phyloP scores from a whole-genome alignment of 2,888 invertebrate species.

The Leucania comma region DNA sequence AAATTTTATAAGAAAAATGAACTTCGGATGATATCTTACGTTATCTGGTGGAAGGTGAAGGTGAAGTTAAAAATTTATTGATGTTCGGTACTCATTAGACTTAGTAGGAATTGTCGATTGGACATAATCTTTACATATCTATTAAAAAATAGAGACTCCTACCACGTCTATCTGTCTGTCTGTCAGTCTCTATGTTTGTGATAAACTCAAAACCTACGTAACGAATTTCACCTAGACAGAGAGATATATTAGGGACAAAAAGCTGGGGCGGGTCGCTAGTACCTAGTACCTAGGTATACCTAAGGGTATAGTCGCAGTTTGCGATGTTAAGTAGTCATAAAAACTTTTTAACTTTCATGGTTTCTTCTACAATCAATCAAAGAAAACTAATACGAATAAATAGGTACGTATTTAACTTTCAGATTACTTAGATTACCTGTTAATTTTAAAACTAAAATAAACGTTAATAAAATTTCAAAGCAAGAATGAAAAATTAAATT shows the following conservation, averaged over 20 bases:
- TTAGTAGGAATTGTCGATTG: too few species aligned
- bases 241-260: too few species aligned
- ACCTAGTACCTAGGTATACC: too few species aligned
- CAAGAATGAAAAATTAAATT: not conserved
- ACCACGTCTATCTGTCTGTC: too few species aligned
- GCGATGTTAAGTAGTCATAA: not conserved
- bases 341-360: not conserved
- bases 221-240: too few species aligned
- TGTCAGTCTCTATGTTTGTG: too few species aligned
- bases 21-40: not conserved
- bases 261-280: too few species aligned
- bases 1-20: not conserved
- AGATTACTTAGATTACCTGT: not conserved
- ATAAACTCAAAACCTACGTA: too few species aligned
- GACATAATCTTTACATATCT: not conserved
- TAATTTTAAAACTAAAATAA: not conserved
- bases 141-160: too few species aligned
- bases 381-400: not conserved
- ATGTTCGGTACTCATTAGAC: not conserved
- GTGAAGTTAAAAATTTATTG: not conserved
- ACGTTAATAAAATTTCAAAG: not conserved
- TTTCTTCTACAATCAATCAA: not conserved
- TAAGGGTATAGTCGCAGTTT: too few species aligned
- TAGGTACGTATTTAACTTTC: not conserved
- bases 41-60: not conserved